Evolutionary conservation across 2,113 vertebrate species (phyloP).

Genomic region (Hippocampus mohnikei): DNA sequence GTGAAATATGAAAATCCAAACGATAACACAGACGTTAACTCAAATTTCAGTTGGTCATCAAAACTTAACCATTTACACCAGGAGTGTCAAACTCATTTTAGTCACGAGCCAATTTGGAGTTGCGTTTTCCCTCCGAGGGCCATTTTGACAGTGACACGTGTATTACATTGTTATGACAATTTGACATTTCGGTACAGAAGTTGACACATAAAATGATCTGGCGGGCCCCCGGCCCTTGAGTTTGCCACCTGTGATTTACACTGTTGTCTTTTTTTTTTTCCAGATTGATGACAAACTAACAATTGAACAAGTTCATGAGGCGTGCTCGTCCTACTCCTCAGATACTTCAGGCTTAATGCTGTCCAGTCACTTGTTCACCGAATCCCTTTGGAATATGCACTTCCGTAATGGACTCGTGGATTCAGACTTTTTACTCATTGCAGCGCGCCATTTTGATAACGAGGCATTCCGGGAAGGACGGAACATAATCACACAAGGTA

Average conservation of each 20-base stretch:
- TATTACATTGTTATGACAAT: too few species aligned
- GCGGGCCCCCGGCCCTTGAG: too few species aligned
- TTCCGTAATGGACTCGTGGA: slow-evolving; percentile 54
- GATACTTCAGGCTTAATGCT: slow-evolving; percentile 3
- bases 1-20: too few species aligned
- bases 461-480: slow-evolving; percentile 53
- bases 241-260: too few species aligned
- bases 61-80: not conserved
- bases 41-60: not conserved
- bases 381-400: slow-evolving; percentile 31
- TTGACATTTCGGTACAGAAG: too few species aligned
- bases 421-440: slow-evolving; percentile 15
- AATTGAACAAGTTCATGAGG: slow-evolving; percentile 28
- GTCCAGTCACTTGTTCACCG: slow-evolving; percentile 37
- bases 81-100: too few species aligned
- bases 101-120: too few species aligned
- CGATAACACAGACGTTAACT: too few species aligned
- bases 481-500: slow-evolving; percentile 50
- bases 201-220: too few species aligned
- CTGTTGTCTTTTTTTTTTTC: not conserved
- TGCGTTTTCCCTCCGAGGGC: too few species aligned
- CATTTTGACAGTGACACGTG: too few species aligned
- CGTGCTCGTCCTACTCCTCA: slow-evolving; percentile 31
- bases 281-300: slow-evolving; percentile 56
- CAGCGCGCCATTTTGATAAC: slow-evolving; percentile 50